Conservation (phyloP, 1,140 invertebrate species). For the Pogonomyrmex barbatus region DNA sequence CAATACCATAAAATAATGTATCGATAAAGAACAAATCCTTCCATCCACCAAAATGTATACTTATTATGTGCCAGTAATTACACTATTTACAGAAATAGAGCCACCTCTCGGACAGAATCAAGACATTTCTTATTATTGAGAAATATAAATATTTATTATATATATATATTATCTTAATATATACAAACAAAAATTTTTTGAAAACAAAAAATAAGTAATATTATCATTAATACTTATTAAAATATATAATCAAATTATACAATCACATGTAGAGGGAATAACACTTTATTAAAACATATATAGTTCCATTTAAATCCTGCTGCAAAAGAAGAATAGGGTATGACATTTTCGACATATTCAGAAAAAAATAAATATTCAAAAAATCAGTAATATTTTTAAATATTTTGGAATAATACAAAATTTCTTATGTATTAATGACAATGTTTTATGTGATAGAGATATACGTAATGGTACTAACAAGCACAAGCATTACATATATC, state of each 20-base stretch:
- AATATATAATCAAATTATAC: not conserved
- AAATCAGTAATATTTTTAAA: constrained; percentile 8
- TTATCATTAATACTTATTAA: constrained; percentile 6
- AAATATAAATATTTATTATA: constrained; percentile 13
- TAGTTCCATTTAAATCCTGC: constrained; percentile 53
- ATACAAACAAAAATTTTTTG: constrained; percentile 9
- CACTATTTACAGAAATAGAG: constrained; percentile 73
- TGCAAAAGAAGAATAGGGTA: constrained; percentile 40
- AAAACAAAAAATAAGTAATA: constrained; percentile 44
- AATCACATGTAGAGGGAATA: not conserved
- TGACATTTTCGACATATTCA: constrained; percentile 37
- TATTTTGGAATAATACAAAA: constrained; percentile 40
- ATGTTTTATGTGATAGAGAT: constrained; percentile 56
- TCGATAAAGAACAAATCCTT: constrained; percentile 50
- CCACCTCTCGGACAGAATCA: constrained; percentile 80
- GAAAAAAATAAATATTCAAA: constrained; percentile 22
- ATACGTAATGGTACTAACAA: constrained; percentile 77
- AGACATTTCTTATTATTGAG: constrained; percentile 52
- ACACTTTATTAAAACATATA: constrained; percentile 24
- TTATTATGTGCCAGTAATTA: constrained; percentile 60
- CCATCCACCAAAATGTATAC: constrained; percentile 67
- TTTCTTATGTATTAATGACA: constrained; percentile 30
- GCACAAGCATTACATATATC: constrained; percentile 79
- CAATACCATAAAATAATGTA: constrained; percentile 66
- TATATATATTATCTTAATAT: constrained; percentile 16